Evolutionary conservation across 2,113 vertebrate species (phyloP), one percentile per base, ranked within the genome.

Genomic region (Bos taurus): DNA sequence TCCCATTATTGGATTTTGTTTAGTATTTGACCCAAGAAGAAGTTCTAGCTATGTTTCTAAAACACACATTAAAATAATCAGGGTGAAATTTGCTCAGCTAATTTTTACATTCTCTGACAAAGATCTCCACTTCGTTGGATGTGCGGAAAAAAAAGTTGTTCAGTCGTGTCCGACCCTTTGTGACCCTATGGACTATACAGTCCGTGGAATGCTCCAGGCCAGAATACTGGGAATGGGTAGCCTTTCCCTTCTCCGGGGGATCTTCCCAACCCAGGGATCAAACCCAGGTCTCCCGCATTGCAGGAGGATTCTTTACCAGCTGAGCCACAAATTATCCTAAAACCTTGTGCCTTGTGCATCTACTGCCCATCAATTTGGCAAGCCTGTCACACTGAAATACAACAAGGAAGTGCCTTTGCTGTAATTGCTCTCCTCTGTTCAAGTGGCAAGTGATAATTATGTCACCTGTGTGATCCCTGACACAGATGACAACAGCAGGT

Each of bases 1-100:
- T 96, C 46, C 67, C 33, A 50, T 91, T 56, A 84, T 94, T 89
- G 93, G 46, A 11, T 84, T 95, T 57, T 83, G 25, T 83, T 95
- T 43, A 90, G 40, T 96, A 94, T 94, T 95, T 92, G 46, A 80
- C 48, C 33, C 48, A 87, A 80, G 17, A 59, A 67, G 80, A 56
- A 86, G 43, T 33, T 78, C 8, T 95, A 84, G 43, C 50, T 96
- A 15, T 23, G 43, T 78, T 94, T 94, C 40, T 11, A 81, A 92
- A 52, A 54, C 9, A 82, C 48, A 48, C 10, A 54, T 77, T 56
- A 77, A 81, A 93, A 90, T 88, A 90, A 83, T 54, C 81, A 88
- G 78, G 30, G 91, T 88, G 26, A 82, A 93, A 96, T 64, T n/a
- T 74, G 40, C 74, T 74, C 40, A 15, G 26, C 9, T 88, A 25